Conservation (phyloP, 2,888 invertebrate species). For the Drosophila kanekoi region DNA sequence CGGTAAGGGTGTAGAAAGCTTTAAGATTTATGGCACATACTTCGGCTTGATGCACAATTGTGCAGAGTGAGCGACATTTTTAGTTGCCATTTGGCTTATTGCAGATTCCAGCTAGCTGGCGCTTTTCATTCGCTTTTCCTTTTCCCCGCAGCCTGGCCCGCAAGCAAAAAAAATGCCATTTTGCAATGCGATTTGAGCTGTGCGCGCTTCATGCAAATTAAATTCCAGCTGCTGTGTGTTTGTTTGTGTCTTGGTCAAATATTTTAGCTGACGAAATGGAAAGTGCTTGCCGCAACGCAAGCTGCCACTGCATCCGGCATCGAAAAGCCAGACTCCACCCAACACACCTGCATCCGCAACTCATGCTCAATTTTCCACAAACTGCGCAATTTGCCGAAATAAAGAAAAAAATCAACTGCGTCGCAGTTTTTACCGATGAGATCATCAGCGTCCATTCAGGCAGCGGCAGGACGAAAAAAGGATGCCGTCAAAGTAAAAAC, state of each 20-base stretch:
- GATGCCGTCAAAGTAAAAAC: not conserved
- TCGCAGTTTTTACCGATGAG: slow-evolving; percentile 39
- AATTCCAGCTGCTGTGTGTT: slow-evolving; percentile 56
- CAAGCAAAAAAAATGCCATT: slow-evolving; percentile 47
- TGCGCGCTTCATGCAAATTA: slow-evolving; percentile 67
- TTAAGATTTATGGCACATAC: slow-evolving; percentile 68
- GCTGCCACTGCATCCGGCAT: slow-evolving; percentile 21
- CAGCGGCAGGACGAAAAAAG: not conserved
- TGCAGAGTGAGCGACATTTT: slow-evolving; percentile 48
- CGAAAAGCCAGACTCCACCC: slow-evolving; percentile 22
- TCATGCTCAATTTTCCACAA: slow-evolving; percentile 27
- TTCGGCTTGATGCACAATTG: slow-evolving; percentile 19
- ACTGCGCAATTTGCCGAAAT: slow-evolving; percentile 48
- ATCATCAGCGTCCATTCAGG: slow-evolving; percentile 23
- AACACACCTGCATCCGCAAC: slow-evolving; percentile 39
- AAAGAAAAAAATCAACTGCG: slow-evolving; percentile 46
- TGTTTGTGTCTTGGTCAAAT: slow-evolving; percentile 51
- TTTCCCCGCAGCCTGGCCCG: not conserved
- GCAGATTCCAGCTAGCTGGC: slow-evolving; percentile 60
- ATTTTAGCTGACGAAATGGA: slow-evolving; percentile 55
- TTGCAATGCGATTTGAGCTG: slow-evolving; percentile 43
- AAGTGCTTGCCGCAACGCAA: slow-evolving; percentile 40
- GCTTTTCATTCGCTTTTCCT: slow-evolving; percentile 1
- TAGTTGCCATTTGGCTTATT: slow-evolving; percentile 65
- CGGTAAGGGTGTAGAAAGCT: slow-evolving; percentile 13